Percentiles rank a stretch among this genome's conserved stretches.
These are phyloP conservation scores for Pachypanchax playfairii DNA, from an alignment of 2,113 vertebrate species.

Conservation along the genomic window DNA sequence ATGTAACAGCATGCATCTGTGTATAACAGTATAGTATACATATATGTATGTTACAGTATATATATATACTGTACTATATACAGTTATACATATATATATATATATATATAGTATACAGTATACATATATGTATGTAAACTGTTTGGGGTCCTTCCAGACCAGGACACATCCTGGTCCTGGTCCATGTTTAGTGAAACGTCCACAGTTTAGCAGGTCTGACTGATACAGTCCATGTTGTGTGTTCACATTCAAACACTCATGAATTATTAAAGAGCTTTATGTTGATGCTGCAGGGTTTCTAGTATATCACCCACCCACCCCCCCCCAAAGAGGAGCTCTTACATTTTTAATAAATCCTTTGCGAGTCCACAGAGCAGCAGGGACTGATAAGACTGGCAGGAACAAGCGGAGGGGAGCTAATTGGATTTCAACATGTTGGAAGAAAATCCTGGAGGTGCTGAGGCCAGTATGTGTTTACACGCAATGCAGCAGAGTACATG, in stretches of 20 bases:
- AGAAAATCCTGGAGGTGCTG: conserved; percentile 33
- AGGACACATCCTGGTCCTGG: not conserved
- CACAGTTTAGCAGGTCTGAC: conserved; percentile 32
- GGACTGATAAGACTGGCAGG: conserved; percentile 62
- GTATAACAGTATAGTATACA: no score
- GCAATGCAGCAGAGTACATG: not conserved
- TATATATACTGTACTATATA: no score
- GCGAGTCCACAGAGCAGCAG: conserved; percentile 41
- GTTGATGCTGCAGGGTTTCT: conserved; percentile 76
- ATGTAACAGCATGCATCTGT: no score
- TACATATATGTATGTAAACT: no score
- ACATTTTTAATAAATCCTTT: conserved; percentile 72
- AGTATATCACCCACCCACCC: conserved; percentile 57
- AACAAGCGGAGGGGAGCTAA: conserved; percentile 50
- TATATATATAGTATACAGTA: no score
- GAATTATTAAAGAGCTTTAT: conserved; percentile 73
- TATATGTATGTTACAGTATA: no score
- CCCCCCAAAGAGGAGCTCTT: conserved; percentile 53
- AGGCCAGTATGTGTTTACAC: not conserved
- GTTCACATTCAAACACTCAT: conserved; percentile 59
- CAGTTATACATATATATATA: no score
- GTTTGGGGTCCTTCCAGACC: not conserved
- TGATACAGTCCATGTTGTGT: conserved; percentile 52
- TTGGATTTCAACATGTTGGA: conserved; percentile 62
- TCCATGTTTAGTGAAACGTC: conserved; percentile 11